Conservation (phyloP, 2,113 vertebrate genomes). For the Apus apus region DNA sequence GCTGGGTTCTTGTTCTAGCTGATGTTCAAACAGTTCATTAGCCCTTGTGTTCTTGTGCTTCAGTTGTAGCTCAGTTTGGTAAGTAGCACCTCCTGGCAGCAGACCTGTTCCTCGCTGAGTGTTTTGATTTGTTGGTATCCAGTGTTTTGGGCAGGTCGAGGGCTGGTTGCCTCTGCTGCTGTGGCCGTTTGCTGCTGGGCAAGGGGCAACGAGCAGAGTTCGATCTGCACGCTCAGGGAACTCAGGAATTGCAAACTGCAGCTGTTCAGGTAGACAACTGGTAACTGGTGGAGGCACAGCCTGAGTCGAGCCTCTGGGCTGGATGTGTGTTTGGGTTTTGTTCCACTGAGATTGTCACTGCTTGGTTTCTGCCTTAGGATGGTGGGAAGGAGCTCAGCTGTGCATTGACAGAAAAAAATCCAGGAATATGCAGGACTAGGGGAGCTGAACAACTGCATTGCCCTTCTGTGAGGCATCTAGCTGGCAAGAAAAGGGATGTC, state of each 20-base stretch:
- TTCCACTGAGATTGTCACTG: too few species aligned
- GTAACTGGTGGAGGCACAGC: accelerated
- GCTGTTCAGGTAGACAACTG: not conserved
- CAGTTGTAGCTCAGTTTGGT: accelerated
- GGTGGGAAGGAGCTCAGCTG: not conserved
- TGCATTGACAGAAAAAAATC: not conserved
- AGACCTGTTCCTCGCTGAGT: accelerated
- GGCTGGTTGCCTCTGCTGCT: accelerated
- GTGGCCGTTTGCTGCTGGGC: accelerated
- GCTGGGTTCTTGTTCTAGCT: accelerated
- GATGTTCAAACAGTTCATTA: not conserved
- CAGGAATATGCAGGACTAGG: accelerated
- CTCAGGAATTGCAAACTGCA: not conserved
- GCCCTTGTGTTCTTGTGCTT: accelerated
- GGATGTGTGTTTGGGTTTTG: accelerated
- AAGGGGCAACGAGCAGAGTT: not conserved
- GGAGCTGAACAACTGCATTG: too few species aligned
- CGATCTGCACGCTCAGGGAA: accelerated
- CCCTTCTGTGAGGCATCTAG: too few species aligned
- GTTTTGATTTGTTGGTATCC: accelerated
- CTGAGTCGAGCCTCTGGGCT: accelerated
- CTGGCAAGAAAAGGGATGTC: not conserved
- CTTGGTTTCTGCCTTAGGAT: not conserved
- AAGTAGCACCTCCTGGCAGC: not conserved
- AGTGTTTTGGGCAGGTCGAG: not conserved